phyloP scores from a whole-genome alignment of 2,888 invertebrate species.

The Pterostichus madidus region DNA sequence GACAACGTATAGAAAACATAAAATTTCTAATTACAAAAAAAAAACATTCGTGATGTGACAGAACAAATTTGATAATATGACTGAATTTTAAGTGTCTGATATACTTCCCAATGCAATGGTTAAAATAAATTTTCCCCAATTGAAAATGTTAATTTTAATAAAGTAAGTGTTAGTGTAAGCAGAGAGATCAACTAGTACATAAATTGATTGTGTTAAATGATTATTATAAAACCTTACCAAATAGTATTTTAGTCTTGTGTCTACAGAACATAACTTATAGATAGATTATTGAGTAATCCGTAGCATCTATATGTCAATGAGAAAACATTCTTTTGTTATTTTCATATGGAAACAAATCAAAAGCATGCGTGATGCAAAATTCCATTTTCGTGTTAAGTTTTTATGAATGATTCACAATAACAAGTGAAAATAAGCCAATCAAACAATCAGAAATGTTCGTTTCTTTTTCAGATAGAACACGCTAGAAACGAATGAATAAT shows the following conservation, averaged over 20 bases:
- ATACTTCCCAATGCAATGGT: too few relatives aligned
- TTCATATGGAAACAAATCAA: slow-evolving; percentile 9
- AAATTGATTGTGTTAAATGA: slow-evolving; percentile 19
- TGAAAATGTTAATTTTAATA: background rate
- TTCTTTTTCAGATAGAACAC: slow-evolving; percentile 11
- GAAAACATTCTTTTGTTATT: slow-evolving; percentile 41
- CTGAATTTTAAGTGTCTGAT: too few relatives aligned
- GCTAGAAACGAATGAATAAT: background rate
- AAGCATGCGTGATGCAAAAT: slow-evolving; percentile 35
- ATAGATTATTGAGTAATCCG: too few relatives aligned
- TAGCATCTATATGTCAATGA: background rate
- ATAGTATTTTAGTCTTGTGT: slow-evolving; percentile 56
- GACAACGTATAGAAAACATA: too few relatives aligned
- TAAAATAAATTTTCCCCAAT: too few relatives aligned
- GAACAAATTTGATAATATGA: too few relatives aligned
- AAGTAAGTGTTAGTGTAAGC: background rate
- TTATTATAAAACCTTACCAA: slow-evolving; percentile 34
- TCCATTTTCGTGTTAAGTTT: slow-evolving; percentile 11
- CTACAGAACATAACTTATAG: slow-evolving; percentile 48
- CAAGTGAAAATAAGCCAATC: slow-evolving; percentile 28
- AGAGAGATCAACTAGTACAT: slow-evolving; percentile 19
- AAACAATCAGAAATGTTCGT: slow-evolving; percentile 20
- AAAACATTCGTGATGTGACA: too few relatives aligned
- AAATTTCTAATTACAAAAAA: too few relatives aligned
- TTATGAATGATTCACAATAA: slow-evolving; percentile 30